phyloP scores from a whole-genome alignment of 2,888 invertebrate genomes.

The Brachypterus glaber region DNA sequence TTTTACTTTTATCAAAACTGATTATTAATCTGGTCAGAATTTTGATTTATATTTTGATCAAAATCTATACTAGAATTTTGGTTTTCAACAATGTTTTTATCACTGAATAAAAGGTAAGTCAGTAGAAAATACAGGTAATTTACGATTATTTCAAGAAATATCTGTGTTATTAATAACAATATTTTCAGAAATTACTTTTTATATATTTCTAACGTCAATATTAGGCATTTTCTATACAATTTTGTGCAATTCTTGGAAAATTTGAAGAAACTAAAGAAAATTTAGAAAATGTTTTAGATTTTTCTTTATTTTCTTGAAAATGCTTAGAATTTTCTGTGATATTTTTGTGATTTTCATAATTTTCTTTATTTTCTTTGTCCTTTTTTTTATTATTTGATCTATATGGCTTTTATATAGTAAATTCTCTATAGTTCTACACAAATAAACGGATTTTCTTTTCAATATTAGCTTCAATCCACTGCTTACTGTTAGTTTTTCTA shows the following conservation, averaged over 20 bases:
- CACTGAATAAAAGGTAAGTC: no score
- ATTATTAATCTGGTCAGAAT: no score
- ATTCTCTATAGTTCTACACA: background rate
- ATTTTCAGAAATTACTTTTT: no score
- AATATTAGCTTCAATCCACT: background rate
- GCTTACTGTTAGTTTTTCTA: background rate
- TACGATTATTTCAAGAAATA: no score
- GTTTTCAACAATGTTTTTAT: no score
- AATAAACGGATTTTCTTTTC: background rate
- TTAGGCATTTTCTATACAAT: no score
- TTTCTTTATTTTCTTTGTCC: background rate
- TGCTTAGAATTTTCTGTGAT: background rate
- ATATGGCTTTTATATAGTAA: background rate
- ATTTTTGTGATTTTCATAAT: background rate
- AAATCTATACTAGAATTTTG: no score
- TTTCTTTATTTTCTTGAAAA: background rate
- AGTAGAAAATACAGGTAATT: no score
- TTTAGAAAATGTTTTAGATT: background rate
- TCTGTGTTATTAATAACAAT: no score
- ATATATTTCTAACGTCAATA: no score
- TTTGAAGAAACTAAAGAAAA: background rate
- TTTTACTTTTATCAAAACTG: no score
- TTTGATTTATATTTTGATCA: no score
- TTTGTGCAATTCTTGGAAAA: background rate
- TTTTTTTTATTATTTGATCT: background rate